phyloP scores from a whole-genome alignment of 2,113 vertebrate species.

The Channa argus region DNA sequence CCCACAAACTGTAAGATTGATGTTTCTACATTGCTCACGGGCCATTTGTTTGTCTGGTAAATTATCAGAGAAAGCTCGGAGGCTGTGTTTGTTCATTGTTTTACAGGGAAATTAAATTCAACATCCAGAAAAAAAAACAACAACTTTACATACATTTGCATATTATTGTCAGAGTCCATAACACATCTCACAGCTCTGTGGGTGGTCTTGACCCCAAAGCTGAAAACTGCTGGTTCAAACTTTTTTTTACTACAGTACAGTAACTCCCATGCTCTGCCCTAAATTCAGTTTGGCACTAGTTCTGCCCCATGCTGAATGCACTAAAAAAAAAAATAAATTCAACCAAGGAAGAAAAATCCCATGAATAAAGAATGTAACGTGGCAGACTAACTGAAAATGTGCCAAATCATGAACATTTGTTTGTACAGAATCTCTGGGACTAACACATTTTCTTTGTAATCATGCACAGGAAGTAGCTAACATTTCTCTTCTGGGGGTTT shows the following conservation, averaged over 20 bases:
- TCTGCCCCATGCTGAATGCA: constrained; percentile 27
- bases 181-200: constrained; percentile 31
- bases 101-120: constrained; percentile 48
- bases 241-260: not conserved
- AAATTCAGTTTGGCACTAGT: constrained; percentile 19
- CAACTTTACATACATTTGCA: constrained; percentile 55
- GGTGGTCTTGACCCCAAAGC: constrained; percentile 45
- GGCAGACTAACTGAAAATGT: constrained; percentile 19
- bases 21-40: not conserved
- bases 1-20: not conserved
- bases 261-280: not conserved
- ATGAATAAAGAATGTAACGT: not conserved
- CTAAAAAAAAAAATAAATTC: constrained; percentile 42
- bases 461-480: constrained; percentile 37
- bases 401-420: constrained; percentile 20
- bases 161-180: constrained; percentile 57
- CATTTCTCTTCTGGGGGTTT: constrained; percentile 54
- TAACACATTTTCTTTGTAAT: constrained; percentile 39
- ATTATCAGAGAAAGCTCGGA: not conserved
- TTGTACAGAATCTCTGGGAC: constrained; percentile 12
- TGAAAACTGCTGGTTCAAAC: constrained; percentile 39
- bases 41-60: constrained; percentile 20
- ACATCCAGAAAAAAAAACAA: constrained; percentile 36
- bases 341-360: constrained; percentile 2
- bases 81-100: constrained; percentile 26